These are phyloP conservation scores for Pogonophryne albipinna DNA, from an alignment of 2,797 vertebrate species.

Conservation along the genomic window DNA sequence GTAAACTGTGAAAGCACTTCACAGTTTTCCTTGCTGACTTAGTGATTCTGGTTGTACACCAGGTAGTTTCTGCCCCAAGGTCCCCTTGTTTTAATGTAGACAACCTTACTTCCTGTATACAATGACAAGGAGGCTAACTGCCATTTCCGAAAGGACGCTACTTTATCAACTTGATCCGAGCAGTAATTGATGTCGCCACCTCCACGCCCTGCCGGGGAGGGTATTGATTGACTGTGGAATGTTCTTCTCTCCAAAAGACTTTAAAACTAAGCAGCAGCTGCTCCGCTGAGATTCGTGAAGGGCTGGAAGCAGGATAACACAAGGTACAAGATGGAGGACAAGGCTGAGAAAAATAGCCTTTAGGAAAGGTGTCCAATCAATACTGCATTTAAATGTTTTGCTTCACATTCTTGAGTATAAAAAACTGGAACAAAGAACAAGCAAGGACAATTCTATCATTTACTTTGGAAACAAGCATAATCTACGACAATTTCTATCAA, in stretches of 20 bases:
- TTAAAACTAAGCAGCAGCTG: slow-evolving; percentile 54
- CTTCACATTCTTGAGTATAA: slow-evolving; percentile 15
- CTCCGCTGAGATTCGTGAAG: slow-evolving; percentile 47
- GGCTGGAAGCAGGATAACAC: slow-evolving; percentile 39
- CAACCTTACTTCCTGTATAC: slow-evolving; percentile 59
- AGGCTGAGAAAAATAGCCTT: slow-evolving; percentile 47
- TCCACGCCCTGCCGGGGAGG: slow-evolving; percentile 55
- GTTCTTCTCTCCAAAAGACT: slow-evolving; percentile 62
- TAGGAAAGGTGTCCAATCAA: slow-evolving; percentile 46
- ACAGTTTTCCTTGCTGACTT: neutral
- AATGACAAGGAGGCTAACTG: slow-evolving; percentile 60
- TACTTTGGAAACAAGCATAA: neutral
- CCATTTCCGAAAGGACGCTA: slow-evolving; percentile 71
- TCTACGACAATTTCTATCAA: neutral
- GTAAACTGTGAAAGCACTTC: neutral
- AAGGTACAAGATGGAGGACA: slow-evolving; percentile 56
- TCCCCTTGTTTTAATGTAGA: slow-evolving; percentile 41
- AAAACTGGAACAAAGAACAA: neutral
- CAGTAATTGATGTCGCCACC: slow-evolving; percentile 81
- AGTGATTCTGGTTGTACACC: slow-evolving; percentile 5
- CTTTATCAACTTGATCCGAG: slow-evolving; percentile 75
- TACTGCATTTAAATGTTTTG: slow-evolving; percentile 52
- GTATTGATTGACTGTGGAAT: slow-evolving; percentile 73
- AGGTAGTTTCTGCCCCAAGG: slow-evolving; percentile 6
- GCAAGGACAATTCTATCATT: neutral